These are phyloP conservation scores for Calcarius ornatus DNA, from an alignment of 2,113 vertebrate genomes.

Conservation along the genomic window DNA sequence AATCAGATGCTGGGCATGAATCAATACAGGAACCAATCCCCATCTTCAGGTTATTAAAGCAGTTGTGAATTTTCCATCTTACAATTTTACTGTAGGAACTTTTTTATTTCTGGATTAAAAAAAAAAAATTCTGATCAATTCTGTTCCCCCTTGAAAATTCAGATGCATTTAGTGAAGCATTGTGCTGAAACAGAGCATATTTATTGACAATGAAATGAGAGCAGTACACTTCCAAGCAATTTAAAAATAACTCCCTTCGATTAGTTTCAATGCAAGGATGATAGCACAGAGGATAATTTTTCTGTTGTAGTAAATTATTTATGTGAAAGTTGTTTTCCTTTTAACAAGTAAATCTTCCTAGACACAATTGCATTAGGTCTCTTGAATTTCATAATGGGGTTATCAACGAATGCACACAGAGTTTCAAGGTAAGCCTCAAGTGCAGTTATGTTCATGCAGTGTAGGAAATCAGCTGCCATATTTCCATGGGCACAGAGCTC, in stretches of 20 bases:
- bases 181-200: slow-evolving; percentile 58
- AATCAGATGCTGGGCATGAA: background rate
- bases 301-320: slow-evolving; percentile 70
- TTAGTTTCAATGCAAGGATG: slow-evolving; percentile 49
- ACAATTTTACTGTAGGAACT: background rate
- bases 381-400: slow-evolving; percentile 56
- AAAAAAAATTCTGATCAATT: background rate
- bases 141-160: background rate
- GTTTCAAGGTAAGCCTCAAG: slow-evolving; percentile 58
- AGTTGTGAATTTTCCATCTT: background rate
- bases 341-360: slow-evolving; percentile 60
- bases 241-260: slow-evolving; percentile 70
- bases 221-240: slow-evolving; percentile 64
- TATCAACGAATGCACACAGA: slow-evolving; percentile 6
- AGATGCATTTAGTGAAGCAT: slow-evolving; percentile 41
- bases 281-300: slow-evolving; percentile 56
- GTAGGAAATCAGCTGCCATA: background rate
- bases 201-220: slow-evolving; percentile 70
- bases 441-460: background rate
- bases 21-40: background rate
- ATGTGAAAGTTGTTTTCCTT: slow-evolving; percentile 62
- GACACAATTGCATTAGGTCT: slow-evolving; percentile 58
- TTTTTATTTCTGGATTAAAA: background rate
- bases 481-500: background rate
- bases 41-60: slow-evolving; percentile 7